Conservation (phyloP, 2,888 invertebrate species). For the Spialia ferax region DNA sequence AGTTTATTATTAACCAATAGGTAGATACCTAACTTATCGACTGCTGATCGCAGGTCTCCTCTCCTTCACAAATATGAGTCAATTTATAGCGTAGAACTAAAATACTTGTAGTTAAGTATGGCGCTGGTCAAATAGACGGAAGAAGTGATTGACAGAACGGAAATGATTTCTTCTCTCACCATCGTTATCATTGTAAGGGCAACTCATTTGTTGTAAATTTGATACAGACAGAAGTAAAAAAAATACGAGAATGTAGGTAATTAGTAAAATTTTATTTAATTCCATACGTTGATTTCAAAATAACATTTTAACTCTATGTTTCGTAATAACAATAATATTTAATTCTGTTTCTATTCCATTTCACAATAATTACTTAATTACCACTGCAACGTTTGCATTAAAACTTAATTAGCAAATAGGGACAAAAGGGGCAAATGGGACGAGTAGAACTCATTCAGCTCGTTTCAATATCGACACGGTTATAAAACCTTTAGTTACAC, state of each 20-base stretch:
- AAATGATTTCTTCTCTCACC: constrained; percentile 78
- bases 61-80: too few relatives aligned
- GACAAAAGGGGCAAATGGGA: background rate
- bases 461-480: background rate
- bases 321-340: background rate
- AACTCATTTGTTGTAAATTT: constrained; percentile 67
- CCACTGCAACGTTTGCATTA: background rate
- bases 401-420: background rate
- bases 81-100: too few relatives aligned
- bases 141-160: constrained; percentile 81
- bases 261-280: too few relatives aligned
- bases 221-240: constrained; percentile 18
- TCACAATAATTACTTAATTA: background rate
- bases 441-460: background rate
- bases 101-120: background rate
- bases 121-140: constrained; percentile 61
- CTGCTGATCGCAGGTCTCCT: too few relatives aligned
- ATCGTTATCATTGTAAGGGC: constrained; percentile 64
- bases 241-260: too few relatives aligned
- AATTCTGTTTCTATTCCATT: background rate
- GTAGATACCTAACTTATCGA: too few relatives aligned
- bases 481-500: background rate
- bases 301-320: background rate
- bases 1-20: too few relatives aligned
- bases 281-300: background rate